phyloP scores from a whole-genome alignment of 2,113 vertebrate genomes.

The Sylvilagus bachmani region DNA sequence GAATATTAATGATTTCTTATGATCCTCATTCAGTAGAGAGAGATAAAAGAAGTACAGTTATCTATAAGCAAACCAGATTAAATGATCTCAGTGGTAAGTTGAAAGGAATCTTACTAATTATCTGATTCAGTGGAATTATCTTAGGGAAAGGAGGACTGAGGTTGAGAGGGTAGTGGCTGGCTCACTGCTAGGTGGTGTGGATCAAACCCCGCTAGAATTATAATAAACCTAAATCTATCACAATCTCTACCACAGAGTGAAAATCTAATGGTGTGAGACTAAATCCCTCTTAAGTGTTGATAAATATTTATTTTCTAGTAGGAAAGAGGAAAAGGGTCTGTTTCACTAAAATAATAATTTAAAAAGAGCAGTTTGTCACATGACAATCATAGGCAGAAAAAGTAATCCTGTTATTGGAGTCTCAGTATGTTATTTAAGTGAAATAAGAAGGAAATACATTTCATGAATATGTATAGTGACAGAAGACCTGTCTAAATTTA shows the following conservation, averaged over 20 bases:
- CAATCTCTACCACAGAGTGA: background rate
- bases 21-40: background rate
- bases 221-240: constrained; percentile 4
- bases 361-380: background rate
- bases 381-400: background rate
- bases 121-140: constrained; percentile 13
- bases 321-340: constrained; percentile 19
- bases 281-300: background rate
- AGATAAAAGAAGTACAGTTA: constrained; percentile 10
- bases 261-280: background rate
- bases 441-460: constrained; percentile 23
- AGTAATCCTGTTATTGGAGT: background rate
- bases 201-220: background rate
- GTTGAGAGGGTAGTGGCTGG: background rate
- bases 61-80: constrained; percentile 3
- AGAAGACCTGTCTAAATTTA: constrained; percentile 4
- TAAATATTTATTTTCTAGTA: constrained; percentile 27
- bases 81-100: constrained; percentile 35
- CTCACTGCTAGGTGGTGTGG: background rate
- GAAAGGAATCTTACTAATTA: constrained; percentile 9
- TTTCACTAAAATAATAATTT: background rate
- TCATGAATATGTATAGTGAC: background rate
- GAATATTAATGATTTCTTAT: constrained; percentile 17
- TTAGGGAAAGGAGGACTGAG: constrained; percentile 13
- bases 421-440: constrained; percentile 27